Base-by-base conservation (phyloP, 1,140 invertebrate genomes). In the Andrena cerasifolii region DNA sequence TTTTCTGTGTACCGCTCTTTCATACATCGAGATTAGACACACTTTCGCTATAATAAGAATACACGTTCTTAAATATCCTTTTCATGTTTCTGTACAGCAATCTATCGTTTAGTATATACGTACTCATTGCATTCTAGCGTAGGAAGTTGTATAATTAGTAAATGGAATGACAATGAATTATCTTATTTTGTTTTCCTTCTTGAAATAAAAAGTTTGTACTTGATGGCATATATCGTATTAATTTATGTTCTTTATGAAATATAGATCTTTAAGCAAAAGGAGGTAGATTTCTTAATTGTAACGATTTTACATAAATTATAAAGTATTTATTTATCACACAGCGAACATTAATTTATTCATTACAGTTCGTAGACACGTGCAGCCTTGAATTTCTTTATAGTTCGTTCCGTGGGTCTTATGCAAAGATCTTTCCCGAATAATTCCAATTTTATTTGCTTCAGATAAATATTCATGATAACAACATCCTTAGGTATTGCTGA, bases 361-460 rank as follows among this genome's bases (percentile, higher is more conserved):
- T 26, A 88, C 47, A 95, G 88, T 82, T 94, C 93, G n/a, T 93
- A 91, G 78, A 94, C 82, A 75, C 93, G 91, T 80, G 88, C 89
- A 78, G 82, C 91, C 91, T 96, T 97, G 33, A 96, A 95, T 86
- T 96, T 96, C 78, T 95, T 96, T 1, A 94, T 94, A 26, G 94
- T 94, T 58, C 96, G 92, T 85, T 97, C 96, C 49, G 94, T 94
- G 21, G 96, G 94, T 70, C 94, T 93, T 72, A 94, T 93, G 59
- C 92, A 91, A 24, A 97, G 91, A 85, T 96, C 94, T 88, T 95
- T 96, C 49, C 96, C 96, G 88, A 94, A 95, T 31, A 96, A 92
- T 73, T 93, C 94, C 63, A 96, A 94, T 53, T 92, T 90, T 74
- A 94, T 92, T 51, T 93, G 91, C 5, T 94, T 93, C 53, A 96